Evolutionary conservation across 2,113 vertebrate genomes (phyloP).

Genomic region (Microcebus lehilahytsara): DNA sequence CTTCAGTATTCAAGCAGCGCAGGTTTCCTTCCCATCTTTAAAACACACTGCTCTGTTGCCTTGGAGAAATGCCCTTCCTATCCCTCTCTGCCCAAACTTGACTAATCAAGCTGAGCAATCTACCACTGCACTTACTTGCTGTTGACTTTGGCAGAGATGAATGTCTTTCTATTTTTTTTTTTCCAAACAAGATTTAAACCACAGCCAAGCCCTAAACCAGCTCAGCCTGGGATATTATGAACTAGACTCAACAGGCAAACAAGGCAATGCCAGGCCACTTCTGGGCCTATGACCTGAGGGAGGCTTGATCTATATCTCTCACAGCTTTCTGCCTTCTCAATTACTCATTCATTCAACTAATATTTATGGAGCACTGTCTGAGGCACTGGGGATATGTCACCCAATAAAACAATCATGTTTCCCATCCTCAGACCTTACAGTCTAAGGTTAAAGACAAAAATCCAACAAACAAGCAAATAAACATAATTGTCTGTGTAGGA

Average conservation of each 20-base stretch:
- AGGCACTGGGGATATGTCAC: background rate
- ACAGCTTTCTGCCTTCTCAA: background rate
- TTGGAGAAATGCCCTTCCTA: background rate
- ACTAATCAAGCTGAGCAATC: background rate
- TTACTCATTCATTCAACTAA: background rate
- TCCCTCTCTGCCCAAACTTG: background rate
- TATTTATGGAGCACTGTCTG: background rate
- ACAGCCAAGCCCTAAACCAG: background rate
- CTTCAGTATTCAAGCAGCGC: background rate
- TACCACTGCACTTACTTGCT: background rate
- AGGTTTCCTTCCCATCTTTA: background rate
- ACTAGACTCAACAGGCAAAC: background rate
- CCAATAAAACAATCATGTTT: background rate
- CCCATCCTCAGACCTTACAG: background rate
- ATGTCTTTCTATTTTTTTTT: background rate
- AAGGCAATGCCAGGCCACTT: background rate
- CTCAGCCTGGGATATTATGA: background rate
- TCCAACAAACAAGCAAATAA: background rate
- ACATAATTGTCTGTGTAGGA: background rate
- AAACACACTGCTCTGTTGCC: background rate
- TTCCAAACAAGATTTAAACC: slow-evolving; percentile 16
- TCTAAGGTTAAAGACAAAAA: background rate
- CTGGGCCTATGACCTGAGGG: no score
- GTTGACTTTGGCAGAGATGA: slow-evolving; percentile 25
- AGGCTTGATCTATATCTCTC: background rate